Evolutionary conservation across 2,888 invertebrate species (phyloP).

Genomic region (Calephelis perditalis): DNA sequence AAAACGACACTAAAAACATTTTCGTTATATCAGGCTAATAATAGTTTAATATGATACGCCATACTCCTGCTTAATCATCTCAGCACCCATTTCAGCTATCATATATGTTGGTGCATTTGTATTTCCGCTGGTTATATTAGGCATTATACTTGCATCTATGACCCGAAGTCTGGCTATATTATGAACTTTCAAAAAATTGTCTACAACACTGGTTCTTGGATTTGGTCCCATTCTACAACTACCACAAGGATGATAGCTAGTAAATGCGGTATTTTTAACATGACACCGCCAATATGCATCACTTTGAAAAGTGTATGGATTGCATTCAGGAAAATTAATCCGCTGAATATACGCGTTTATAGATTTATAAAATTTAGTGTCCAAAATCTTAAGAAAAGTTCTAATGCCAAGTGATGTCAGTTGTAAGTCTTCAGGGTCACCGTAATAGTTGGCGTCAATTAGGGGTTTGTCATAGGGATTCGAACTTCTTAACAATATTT

Average conservation of each 20-base stretch:
- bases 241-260: background rate
- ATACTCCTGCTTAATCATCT: no score
- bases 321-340: background rate
- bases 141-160: background rate
- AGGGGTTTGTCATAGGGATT: no score
- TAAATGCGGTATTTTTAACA: background rate
- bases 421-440: background rate
- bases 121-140: background rate
- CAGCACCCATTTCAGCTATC: background rate
- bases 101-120: background rate
- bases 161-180: background rate
- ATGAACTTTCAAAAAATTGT: background rate
- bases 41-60: no score
- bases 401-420: background rate
- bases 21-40: no score
- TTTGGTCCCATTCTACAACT: background rate
- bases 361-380: background rate
- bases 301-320: background rate
- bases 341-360: constrained; percentile 4
- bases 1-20: no score
- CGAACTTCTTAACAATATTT: no score
- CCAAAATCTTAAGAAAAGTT: background rate
- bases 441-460: background rate
- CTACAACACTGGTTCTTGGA: background rate
- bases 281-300: background rate